phyloP scores from a whole-genome alignment of 1,140 invertebrate genomes.

The Drosophila pruinosa region DNA sequence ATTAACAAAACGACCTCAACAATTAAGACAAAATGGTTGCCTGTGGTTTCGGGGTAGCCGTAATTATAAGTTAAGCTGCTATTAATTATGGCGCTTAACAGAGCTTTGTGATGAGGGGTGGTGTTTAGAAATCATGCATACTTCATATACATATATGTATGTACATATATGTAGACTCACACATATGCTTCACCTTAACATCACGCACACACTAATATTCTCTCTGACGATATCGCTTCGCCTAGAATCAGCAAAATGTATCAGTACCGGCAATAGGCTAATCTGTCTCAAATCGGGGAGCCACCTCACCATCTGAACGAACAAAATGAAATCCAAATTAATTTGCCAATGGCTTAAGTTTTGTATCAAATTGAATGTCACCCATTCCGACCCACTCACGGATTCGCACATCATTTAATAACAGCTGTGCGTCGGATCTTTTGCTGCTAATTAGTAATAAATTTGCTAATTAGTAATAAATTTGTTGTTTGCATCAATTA shows the following conservation, averaged over 20 bases:
- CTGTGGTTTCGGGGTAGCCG: slow-evolving; percentile 71
- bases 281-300: slow-evolving; percentile 56
- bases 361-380: slow-evolving; percentile 69
- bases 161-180: background rate
- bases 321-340: slow-evolving; percentile 70
- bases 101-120: slow-evolving; percentile 6
- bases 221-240: slow-evolving; percentile 13
- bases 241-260: slow-evolving; percentile 56
- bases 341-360: slow-evolving; percentile 67
- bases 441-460: slow-evolving; percentile 71
- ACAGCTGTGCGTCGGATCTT: slow-evolving; percentile 9
- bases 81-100: slow-evolving; percentile 75
- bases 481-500: slow-evolving; percentile 52
- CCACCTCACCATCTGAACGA: slow-evolving; percentile 23
- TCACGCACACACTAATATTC: slow-evolving; percentile 11
- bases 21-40: slow-evolving; percentile 73
- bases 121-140: background rate
- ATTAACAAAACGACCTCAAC: slow-evolving; percentile 62
- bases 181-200: slow-evolving; percentile 52
- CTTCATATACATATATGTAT: background rate
- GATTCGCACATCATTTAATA: slow-evolving; percentile 1
- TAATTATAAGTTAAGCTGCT: slow-evolving; percentile 80
- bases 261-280: slow-evolving; percentile 47
- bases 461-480: slow-evolving; percentile 12
- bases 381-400: background rate